Base-by-base conservation (phyloP, 2,888 invertebrate genomes). In the Lochmaea capreae region DNA sequence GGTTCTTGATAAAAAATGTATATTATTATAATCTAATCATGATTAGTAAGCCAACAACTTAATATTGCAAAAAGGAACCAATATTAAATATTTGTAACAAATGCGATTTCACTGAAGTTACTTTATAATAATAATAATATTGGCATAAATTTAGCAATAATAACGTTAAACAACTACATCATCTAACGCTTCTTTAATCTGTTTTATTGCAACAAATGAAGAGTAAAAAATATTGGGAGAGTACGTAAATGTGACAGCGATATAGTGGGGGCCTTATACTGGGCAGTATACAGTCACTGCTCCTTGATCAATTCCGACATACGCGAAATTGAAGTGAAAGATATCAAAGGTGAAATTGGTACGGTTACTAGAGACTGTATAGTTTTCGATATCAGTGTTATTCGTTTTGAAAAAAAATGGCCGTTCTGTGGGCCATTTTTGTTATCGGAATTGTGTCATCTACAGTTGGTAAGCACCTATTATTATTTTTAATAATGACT, bases 251-350 rank as follows among this genome's bases (percentile, higher is more conserved):
- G 70, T 73, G 71, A 69, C 63, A 67, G 74, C 39, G 49, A 46
- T 58, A 73, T 66, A 74, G 74, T 72, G 77, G 76, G 77, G 77
- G 65, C 72, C 61, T 63, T 65, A 58, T 52, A 57, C 58, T 54
- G 9, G 16, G 61, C 65, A 71, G 77, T 78, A 78, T 76, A 76
- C 74, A 75, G 70, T 63, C 75, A 54, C 70, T 39, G 76, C 69
- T 78, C 76, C 79, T 80, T 76, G 77, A 72, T 75, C 75, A 77
- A 75, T 77, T 77, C 76, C 78, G 71, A 72, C 77, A 79, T 79
- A 81, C 80, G 80, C 80, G 81, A 82, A 82, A 83, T 82, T 82
- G 83, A 78, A 85, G 86, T 85, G 85, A 86, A 85, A 85, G 85
- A 86, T 83, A 81, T 80, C 79, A 80, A 80, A 82, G 80, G 79